These are phyloP conservation scores for Antrozous pallidus DNA, from an alignment of 2,797 vertebrate genomes.

Conservation along the genomic window DNA sequence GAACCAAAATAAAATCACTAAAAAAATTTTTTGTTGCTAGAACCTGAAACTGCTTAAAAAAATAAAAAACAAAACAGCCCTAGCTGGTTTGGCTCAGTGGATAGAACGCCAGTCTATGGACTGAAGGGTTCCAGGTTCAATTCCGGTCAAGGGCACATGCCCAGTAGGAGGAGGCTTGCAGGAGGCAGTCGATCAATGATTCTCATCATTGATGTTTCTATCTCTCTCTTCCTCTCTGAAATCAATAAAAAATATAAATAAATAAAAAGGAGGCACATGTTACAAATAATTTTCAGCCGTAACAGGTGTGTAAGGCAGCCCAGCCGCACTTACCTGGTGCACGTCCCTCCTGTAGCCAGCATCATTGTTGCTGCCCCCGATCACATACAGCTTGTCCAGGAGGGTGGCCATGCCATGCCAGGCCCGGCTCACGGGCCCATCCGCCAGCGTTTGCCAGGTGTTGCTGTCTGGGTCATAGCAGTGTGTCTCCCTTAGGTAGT, in stretches of 20 bases:
- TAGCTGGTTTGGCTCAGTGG: no score
- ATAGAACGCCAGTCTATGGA: no score
- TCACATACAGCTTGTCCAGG: constrained; percentile 89
- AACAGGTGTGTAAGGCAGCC: not conserved
- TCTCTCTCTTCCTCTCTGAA: no score
- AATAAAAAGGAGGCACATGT: not conserved
- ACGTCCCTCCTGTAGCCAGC: constrained; percentile 91
- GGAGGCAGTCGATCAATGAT: no score
- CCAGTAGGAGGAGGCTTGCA: no score
- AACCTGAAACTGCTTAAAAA: not conserved
- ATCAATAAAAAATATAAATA: not conserved
- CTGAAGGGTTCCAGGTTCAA: no score
- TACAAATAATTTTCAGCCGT: not conserved
- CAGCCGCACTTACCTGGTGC: constrained; percentile 80
- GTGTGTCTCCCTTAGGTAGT: constrained; percentile 92
- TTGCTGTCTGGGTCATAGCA: constrained; percentile 90
- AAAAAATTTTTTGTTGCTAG: not conserved
- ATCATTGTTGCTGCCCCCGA: constrained; percentile 95
- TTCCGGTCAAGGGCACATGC: no score
- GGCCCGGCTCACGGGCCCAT: constrained; percentile 91
- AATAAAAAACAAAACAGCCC: not conserved
- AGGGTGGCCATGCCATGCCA: constrained; percentile 95
- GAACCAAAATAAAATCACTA: not conserved
- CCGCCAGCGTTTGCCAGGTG: constrained; percentile 86
- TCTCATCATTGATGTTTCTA: no score